A percentile compares a stretch with the other conserved stretches of the same genome.
Conservation (phyloP, 1,140 invertebrate genomes). For the Drosophila kikkawai region DNA sequence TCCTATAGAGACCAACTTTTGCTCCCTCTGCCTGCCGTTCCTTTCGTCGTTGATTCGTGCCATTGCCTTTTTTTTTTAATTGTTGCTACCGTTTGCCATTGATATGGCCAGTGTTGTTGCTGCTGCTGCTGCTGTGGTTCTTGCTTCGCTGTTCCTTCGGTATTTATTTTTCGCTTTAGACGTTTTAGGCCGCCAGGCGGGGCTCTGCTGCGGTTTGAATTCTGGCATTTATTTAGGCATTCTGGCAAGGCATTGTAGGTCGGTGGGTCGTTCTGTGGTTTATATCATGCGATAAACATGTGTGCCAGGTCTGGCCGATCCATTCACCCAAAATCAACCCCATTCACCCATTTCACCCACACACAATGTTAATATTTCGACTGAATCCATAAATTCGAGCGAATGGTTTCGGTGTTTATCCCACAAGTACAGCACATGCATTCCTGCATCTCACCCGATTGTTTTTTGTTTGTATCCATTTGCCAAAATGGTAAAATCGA, state of each 20-base stretch:
- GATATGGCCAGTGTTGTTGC: constrained; percentile 1
- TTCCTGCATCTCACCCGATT: constrained; percentile 32
- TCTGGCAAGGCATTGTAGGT: constrained; percentile 20
- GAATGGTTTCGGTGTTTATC: constrained; percentile 28
- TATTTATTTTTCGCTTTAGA: constrained; percentile 27
- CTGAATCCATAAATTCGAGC: constrained; percentile 41
- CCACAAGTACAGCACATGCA: constrained; percentile 42
- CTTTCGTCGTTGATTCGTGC: constrained; percentile 1
- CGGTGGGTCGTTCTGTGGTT: constrained; percentile 29
- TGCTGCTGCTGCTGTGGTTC: background rate
- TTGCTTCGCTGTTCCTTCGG: background rate
- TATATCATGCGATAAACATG: constrained; percentile 43
- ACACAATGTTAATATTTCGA: constrained; percentile 24
- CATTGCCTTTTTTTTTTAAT: constrained; percentile 1
- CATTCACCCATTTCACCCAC: constrained; percentile 3
- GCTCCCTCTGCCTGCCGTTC: background rate
- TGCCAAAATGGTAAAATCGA: constrained; percentile 7
- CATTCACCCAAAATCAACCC: constrained; percentile 2
- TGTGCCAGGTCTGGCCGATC: constrained; percentile 33
- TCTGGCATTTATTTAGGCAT: constrained; percentile 26
- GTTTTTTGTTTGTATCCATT: constrained; percentile 20
- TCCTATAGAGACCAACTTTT: constrained; percentile 16
- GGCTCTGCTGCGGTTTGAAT: constrained; percentile 21
- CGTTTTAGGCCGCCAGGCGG: constrained; percentile 3
- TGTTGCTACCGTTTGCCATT: constrained; percentile 1